Base-by-base conservation (phyloP, 2,888 invertebrate species). In the Tetanocera ferruginea region DNA sequence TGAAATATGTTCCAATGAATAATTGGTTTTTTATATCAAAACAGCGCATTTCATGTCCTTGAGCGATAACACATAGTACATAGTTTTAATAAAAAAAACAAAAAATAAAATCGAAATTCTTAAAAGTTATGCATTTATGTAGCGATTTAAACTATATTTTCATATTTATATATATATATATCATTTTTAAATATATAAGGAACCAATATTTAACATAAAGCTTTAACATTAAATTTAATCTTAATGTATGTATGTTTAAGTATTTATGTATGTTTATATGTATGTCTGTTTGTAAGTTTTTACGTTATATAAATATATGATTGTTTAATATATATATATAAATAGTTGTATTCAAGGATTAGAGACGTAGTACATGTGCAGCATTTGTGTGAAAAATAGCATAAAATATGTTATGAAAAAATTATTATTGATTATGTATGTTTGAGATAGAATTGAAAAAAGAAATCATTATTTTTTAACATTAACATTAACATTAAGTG, bases 51-150 rank as follows among this genome's bases (percentile, higher is more conserved):
- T 43, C 43, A 43, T 43, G 43, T 43, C 43, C 43, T 43, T 43
- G 43, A 43, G 6, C 14, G 43, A 2, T 14, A 43, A 2, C 31
- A 31, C 31, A 3, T 43, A 6, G 14, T 8, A 37, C 37, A 8
- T 57, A 28, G 1, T 5, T n/a, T 28, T 8, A 57, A 49, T 43
- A 37, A 28, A 37, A 57, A 17, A 6, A 34, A 71, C 19, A n/a
- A 19, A 28, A 69, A 69, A 43, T 14, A 57, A 55, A 64, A 37
- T 74, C 62, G 49, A 75, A 79, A 51, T 43, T 77, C 70, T 70
- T 69, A 66, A 55, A 43, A 66, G 34, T 64, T 64, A 64, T 64
- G 64, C n/a, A 34, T 64, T 64, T 64, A 34, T 34, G 64, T n/a
- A 34, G 67, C 28, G 67, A 67, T 69, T 62, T 19, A 34, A 69